Evolutionary conservation across 2,888 invertebrate genomes (phyloP).

Genomic region (Melinopterus prodromus): DNA sequence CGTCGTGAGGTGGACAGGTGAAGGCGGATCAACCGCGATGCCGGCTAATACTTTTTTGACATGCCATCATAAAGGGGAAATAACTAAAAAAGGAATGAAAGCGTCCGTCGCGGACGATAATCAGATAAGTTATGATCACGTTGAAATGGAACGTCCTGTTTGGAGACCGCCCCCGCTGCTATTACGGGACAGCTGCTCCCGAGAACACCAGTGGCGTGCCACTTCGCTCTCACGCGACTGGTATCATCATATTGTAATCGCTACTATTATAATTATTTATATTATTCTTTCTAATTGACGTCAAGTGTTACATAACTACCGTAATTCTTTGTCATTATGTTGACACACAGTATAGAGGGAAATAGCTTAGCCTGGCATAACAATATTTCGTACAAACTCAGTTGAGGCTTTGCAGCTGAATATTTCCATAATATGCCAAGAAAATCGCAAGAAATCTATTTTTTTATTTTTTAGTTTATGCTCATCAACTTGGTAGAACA

Average conservation of each 20-base stretch:
- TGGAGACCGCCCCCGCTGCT: slow-evolving; percentile 25
- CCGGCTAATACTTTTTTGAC: background rate
- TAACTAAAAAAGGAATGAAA: background rate
- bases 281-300: background rate
- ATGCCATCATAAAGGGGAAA: background rate
- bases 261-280: background rate
- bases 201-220: slow-evolving; percentile 5
- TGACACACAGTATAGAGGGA: background rate
- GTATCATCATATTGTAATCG: background rate
- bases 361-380: background rate
- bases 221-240: background rate
- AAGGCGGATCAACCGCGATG: background rate
- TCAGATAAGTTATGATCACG: slow-evolving; percentile 28
- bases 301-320: background rate
- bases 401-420: no score
- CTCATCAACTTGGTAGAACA: no score
- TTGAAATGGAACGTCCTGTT: slow-evolving; percentile 15
- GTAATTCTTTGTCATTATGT: no score
- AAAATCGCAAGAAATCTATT: no score
- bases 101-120: background rate
- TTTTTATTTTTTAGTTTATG: no score
- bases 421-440: no score
- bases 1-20: background rate
- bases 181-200: slow-evolving; percentile 20
- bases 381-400: background rate